Base-by-base conservation (phyloP, 2,888 invertebrate species). In the Macrosoma leucophasiata region DNA sequence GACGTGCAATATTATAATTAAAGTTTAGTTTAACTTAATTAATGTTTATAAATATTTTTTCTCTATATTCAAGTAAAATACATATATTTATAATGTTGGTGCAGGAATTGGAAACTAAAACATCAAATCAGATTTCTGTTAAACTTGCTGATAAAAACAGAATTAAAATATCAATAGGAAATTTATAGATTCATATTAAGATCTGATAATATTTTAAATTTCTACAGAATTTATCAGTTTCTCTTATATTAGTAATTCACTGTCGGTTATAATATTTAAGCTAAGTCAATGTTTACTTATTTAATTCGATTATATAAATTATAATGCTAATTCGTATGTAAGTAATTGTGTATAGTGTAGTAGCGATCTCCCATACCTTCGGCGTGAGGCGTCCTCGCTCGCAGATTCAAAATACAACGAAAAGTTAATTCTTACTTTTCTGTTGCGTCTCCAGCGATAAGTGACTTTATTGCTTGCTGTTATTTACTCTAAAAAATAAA, bases 281-380 rank as follows among this genome's bases (percentile, higher is more conserved):
- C 77, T 84, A 84, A 81, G 79, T 84, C 79, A 79, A 75, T 78
- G 81, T 84, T 84, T 79, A 81, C 73, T 77, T 79, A 78, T 81
- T 75, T 81, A 77, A 78, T 79, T 79, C 71, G 62, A 72, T n/a
- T n/a, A n/a, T n/a, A n/a, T 78, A 65, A 63, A 54, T 7, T 35
- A 30, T 75, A 73, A 78, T 70, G 70, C 74, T 84, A 84, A 77
- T 76, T 81, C 67, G 70, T 79, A 67, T 69, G 66, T 82, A 82
- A 78, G 81, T 77, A 71, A 70, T 68, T 72, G 75, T 81, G 72
- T 77, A 79, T 75, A 73, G 69, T 70, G 69, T 71, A 73, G 77
- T 79, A 79, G 82, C 75, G 82, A 84, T 84, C 82, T 84, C 84
- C 84, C 73, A 78, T 64, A 78, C 71, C 74, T 69, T 66, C 74